Evolutionary conservation across 2,797 vertebrate genomes (phyloP).

Genomic region (Semotilus atromaculatus): DNA sequence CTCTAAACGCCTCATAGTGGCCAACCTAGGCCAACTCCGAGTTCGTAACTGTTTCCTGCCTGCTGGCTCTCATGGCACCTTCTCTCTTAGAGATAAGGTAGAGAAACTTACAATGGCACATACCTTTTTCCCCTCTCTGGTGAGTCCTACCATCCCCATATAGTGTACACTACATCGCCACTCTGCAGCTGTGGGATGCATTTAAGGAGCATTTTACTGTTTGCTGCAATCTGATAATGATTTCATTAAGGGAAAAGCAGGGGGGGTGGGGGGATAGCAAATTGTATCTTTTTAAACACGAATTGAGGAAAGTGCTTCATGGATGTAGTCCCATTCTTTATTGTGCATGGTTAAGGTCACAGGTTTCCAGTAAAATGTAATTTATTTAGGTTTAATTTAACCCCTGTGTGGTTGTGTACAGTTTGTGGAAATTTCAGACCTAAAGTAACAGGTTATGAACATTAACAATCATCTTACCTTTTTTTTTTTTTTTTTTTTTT

Average conservation of each 20-base stretch:
- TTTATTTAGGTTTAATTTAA: neutral
- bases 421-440: neutral
- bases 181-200: slow-evolving; percentile 41
- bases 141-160: slow-evolving; percentile 69
- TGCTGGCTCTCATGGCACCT: slow-evolving; percentile 86
- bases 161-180: neutral
- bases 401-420: neutral
- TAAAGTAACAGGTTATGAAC: slow-evolving; percentile 1
- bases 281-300: neutral
- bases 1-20: slow-evolving; percentile 91
- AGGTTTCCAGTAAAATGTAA: neutral
- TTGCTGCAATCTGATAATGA: slow-evolving; percentile 2
- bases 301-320: slow-evolving; percentile 56
- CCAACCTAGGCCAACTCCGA: slow-evolving; percentile 93
- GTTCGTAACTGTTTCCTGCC: slow-evolving; percentile 91
- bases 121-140: slow-evolving; percentile 82
- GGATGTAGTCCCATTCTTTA: slow-evolving; percentile 50
- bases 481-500: slow-evolving; percentile 81
- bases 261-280: neutral
- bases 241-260: neutral
- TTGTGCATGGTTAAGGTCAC: slow-evolving; percentile 18
- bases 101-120: slow-evolving; percentile 83
- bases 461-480: slow-evolving; percentile 59
- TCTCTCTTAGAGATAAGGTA: slow-evolving; percentile 95
- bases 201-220: slow-evolving; percentile 58